phyloP scores from a whole-genome alignment of 2,113 vertebrate species.

The Drymodes brunneopygia region DNA sequence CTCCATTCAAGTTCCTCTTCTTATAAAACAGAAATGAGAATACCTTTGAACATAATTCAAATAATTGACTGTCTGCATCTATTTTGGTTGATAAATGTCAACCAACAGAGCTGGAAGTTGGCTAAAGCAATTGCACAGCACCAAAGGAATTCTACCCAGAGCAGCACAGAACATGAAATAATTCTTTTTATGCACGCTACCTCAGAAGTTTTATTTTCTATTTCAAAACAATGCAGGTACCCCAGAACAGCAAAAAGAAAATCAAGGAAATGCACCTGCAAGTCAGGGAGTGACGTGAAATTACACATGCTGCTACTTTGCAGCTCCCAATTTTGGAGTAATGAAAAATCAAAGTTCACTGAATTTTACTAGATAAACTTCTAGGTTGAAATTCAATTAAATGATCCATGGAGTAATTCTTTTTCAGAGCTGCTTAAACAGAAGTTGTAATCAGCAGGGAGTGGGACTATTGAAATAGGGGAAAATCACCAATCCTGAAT shows the following conservation, averaged over 20 bases:
- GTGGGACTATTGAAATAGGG: background rate
- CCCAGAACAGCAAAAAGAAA: background rate
- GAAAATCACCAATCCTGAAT: background rate
- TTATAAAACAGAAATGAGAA: background rate
- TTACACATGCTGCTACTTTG: background rate
- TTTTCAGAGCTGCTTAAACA: background rate
- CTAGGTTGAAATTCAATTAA: background rate
- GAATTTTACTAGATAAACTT: background rate
- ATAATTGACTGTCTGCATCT: conserved; percentile 36
- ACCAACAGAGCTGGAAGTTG: background rate
- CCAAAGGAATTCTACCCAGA: background rate
- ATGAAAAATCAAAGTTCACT: conserved; percentile 42
- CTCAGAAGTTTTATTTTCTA: background rate
- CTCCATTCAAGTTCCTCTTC: background rate
- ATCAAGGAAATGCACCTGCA: background rate
- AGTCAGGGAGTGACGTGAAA: background rate
- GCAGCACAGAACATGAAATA: background rate
- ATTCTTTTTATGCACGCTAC: background rate
- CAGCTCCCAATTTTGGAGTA: background rate
- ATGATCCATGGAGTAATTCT: background rate
- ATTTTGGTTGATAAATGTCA: conserved; percentile 20
- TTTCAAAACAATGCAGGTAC: background rate
- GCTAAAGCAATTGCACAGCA: background rate
- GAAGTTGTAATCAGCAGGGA: background rate
- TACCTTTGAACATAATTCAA: background rate